phyloP scores from a whole-genome alignment of 2,797 vertebrate species.

The Graptemys geographica region DNA sequence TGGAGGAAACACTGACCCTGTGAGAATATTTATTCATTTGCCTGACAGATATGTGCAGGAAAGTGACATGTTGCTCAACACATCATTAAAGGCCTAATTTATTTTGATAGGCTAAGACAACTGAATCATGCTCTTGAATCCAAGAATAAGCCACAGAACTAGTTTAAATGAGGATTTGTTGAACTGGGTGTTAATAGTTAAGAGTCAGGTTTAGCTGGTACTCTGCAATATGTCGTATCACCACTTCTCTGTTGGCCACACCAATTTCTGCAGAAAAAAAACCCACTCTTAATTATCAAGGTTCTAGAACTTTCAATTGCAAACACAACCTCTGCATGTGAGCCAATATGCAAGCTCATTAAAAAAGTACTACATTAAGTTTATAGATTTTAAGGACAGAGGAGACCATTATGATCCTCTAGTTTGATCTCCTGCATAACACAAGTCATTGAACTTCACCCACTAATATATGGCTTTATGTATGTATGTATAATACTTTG shows the following conservation, averaged over 20 bases:
- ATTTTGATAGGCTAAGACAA: accelerated
- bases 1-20: not conserved
- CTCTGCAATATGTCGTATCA: accelerated
- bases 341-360: not conserved
- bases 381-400: accelerated
- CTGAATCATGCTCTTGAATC: accelerated
- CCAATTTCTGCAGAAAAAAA: accelerated
- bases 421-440: accelerated
- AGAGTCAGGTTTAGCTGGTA: not conserved
- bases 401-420: not conserved
- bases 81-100: not conserved
- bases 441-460: not conserved
- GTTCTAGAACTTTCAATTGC: not conserved
- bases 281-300: not conserved
- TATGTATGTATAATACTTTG: not conserved
- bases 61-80: not conserved
- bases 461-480: not conserved
- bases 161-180: not conserved
- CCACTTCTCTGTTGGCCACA: not conserved
- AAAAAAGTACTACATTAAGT: not conserved
- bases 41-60: not conserved
- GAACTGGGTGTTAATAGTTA: not conserved
- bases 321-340: not conserved
- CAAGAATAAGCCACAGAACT: not conserved
- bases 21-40: not conserved